Conservation (phyloP, 35 echinoderm and acorn worm species). For the Apostichopus californicus region DNA sequence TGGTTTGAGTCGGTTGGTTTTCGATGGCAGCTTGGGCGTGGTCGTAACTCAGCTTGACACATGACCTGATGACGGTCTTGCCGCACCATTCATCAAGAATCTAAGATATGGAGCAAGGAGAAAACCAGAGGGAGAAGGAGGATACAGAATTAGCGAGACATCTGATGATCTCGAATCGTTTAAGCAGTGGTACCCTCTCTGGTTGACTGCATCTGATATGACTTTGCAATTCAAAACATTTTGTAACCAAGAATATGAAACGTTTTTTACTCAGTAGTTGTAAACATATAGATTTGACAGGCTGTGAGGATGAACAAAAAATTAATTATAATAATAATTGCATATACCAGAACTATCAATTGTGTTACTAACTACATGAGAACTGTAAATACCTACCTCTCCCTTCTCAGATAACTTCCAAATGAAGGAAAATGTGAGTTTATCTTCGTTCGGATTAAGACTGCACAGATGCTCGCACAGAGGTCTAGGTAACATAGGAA, state of each 20-base stretch:
- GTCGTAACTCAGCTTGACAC: slow-evolving; percentile 84
- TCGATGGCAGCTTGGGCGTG: slow-evolving; percentile 94
- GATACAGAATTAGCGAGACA: neutral
- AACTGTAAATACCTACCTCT: slow-evolving; percentile 45
- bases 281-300: too few species aligned
- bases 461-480: slow-evolving; percentile 90
- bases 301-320: too few species aligned
- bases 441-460: slow-evolving; percentile 89
- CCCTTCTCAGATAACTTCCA: slow-evolving; percentile 79
- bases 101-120: slow-evolving; percentile 24
- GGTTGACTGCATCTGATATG: too few species aligned
- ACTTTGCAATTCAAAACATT: too few species aligned
- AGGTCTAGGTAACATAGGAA: slow-evolving; percentile 93
- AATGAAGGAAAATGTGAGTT: slow-evolving; percentile 88
- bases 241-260: too few species aligned
- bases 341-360: too few species aligned
- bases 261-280: too few species aligned
- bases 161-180: neutral
- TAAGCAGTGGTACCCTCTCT: too few species aligned
- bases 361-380: too few species aligned
- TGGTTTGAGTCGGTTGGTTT: slow-evolving; percentile 36
- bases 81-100: slow-evolving; percentile 93
- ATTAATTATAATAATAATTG: too few species aligned
- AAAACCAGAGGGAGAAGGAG: neutral
- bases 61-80: slow-evolving; percentile 75